A percentile compares a stretch with the other conserved stretches of the same genome.
phyloP scores from a whole-genome alignment of 2,113 vertebrate species.

The Maccullochella peelii region DNA sequence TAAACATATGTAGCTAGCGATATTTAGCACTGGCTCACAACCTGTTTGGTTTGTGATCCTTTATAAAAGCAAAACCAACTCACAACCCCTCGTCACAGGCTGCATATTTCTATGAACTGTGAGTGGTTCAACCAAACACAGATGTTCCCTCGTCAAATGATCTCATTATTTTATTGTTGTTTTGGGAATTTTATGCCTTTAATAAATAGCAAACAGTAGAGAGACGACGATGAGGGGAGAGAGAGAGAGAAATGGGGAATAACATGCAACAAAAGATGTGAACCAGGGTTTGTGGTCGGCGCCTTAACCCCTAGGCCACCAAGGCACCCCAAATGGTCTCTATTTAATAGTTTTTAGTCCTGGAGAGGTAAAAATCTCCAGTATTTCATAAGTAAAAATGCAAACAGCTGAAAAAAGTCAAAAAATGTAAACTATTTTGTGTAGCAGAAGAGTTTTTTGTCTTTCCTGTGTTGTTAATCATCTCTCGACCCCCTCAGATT shows the following conservation, averaged over 20 bases:
- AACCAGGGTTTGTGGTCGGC: neutral
- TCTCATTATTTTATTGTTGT: neutral
- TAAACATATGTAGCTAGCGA: conserved; percentile 1
- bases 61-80: neutral
- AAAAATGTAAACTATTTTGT: too few relatives aligned
- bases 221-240: neutral
- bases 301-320: neutral
- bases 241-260: neutral
- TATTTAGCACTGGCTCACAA: neutral
- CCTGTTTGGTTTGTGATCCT: neutral
- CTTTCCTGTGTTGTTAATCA: neutral
- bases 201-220: neutral
- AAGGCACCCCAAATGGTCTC: neutral
- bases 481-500: neutral
- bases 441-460: too few relatives aligned
- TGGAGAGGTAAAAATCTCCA: too few relatives aligned
- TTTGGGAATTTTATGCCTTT: neutral
- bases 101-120: neutral
- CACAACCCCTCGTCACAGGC: neutral
- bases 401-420: too few relatives aligned
- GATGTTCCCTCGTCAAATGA: neutral
- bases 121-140: neutral
- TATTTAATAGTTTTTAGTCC: neutral
- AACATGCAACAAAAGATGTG: neutral
- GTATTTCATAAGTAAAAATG: too few relatives aligned